Evolutionary conservation across 1,140 invertebrate genomes (phyloP).

Genomic region (Cydia pomonella): DNA sequence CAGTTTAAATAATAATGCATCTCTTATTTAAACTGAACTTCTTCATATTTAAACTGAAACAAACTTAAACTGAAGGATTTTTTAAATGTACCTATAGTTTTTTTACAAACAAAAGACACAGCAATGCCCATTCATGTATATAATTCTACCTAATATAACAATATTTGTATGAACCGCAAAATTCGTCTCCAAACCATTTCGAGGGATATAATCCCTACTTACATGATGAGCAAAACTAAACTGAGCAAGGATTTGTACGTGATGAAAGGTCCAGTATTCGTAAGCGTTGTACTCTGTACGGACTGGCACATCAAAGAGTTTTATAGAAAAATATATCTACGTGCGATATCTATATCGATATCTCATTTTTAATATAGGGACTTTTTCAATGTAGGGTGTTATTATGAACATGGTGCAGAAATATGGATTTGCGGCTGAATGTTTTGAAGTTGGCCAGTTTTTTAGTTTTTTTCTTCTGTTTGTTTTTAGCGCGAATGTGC

Average conservation of each 20-base stretch:
- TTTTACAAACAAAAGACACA: no score
- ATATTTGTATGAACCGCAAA: conserved; percentile 43
- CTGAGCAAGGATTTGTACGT: conserved; percentile 27
- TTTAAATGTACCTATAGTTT: no score
- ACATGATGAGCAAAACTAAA: conserved; percentile 8
- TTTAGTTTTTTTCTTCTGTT: not conserved
- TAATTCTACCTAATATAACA: not conserved
- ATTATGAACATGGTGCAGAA: not conserved
- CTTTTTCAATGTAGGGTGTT: no score
- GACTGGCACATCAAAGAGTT: conserved; percentile 2
- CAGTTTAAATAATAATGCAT: no score
- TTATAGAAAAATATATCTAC: not conserved
- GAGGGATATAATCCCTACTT: not conserved
- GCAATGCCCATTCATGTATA: not conserved
- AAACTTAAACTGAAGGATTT: no score
- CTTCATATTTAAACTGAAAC: no score
- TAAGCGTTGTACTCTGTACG: not conserved
- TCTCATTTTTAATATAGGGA: not conserved
- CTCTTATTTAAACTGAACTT: no score
- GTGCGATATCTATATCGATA: no score
- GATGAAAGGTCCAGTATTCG: conserved; percentile 20
- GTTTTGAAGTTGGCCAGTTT: not conserved
- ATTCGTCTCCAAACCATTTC: not conserved
- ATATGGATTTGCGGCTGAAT: not conserved
- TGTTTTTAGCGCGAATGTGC: not conserved